Evolutionary conservation across 2,888 invertebrate species (phyloP).

Genomic region (Chironomus tentans): DNA sequence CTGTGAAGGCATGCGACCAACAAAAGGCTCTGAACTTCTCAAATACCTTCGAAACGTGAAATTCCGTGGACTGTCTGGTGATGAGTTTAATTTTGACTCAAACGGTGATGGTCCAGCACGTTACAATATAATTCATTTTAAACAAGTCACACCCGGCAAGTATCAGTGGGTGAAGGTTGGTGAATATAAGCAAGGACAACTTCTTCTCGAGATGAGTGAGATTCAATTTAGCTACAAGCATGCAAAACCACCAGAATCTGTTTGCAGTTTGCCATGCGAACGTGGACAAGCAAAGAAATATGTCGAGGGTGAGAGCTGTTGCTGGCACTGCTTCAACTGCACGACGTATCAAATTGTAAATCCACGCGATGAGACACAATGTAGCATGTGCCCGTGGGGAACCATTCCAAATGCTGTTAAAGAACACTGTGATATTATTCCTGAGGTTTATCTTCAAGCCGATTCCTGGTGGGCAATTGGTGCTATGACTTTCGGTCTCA

Average conservation of each 20-base stretch:
- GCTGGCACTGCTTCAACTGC: slow-evolving; percentile 91
- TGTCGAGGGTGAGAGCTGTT: slow-evolving; percentile 86
- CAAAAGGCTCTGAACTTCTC: slow-evolving; percentile 75
- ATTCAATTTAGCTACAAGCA: slow-evolving; percentile 74
- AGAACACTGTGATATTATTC: slow-evolving; percentile 63
- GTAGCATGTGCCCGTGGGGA: slow-evolving; percentile 71
- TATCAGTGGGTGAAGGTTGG: slow-evolving; percentile 84
- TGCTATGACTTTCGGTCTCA: slow-evolving; percentile 80
- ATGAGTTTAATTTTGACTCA: slow-evolving; percentile 79
- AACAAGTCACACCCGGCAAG: slow-evolving; percentile 61
- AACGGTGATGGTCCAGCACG: slow-evolving; percentile 91
- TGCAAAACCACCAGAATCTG: slow-evolving; percentile 73
- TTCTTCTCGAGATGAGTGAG: slow-evolving; percentile 73
- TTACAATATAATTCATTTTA: slow-evolving; percentile 93
- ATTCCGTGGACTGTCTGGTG: slow-evolving; percentile 81
- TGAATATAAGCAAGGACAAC: slow-evolving; percentile 71
- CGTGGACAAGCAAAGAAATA: slow-evolving; percentile 85
- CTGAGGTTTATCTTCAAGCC: slow-evolving; percentile 70
- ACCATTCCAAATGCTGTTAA: slow-evolving; percentile 71
- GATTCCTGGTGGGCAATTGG: slow-evolving; percentile 88
- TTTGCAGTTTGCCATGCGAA: slow-evolving; percentile 83
- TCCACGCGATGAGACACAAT: slow-evolving; percentile 71
- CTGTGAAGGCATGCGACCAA: slow-evolving; percentile 83
- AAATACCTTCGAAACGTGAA: slow-evolving; percentile 75
- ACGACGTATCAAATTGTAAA: slow-evolving; percentile 81